Conservation (phyloP, 2,113 vertebrate species). For the Melanotaenia duboulayi region DNA sequence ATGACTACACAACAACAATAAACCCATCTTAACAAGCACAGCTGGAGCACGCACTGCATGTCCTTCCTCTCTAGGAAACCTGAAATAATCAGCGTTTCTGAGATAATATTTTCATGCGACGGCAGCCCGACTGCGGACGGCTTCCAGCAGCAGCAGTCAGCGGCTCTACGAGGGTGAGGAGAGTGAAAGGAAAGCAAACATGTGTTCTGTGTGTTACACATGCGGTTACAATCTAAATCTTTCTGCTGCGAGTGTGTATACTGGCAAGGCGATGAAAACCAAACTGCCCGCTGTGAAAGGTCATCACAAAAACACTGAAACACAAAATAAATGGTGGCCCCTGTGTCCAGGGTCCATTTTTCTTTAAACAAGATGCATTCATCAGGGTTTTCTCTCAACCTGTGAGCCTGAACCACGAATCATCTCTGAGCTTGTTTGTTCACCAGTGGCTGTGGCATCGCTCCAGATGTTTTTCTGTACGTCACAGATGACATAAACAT, state of each 20-base stretch:
- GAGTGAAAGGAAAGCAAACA: slow-evolving; percentile 60
- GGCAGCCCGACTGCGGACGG: not conserved
- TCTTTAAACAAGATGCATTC: slow-evolving; percentile 19
- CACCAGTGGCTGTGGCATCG: not conserved
- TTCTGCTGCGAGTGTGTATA: slow-evolving; percentile 8
- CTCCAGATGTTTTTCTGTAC: slow-evolving; percentile 33
- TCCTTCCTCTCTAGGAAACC: slow-evolving; percentile 18
- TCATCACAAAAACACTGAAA: slow-evolving; percentile 21
- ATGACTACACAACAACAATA: slow-evolving; percentile 1
- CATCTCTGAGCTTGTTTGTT: not conserved
- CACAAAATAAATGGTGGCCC: slow-evolving; percentile 6
- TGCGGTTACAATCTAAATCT: not conserved
- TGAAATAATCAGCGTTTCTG: slow-evolving; percentile 38
- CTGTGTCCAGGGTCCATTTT: not conserved
- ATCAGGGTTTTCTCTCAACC: slow-evolving; percentile 2
- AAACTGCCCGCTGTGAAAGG: slow-evolving; percentile 46
- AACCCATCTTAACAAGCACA: slow-evolving; percentile 12
- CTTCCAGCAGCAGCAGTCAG: slow-evolving; percentile 12
- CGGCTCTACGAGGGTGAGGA: not conserved
- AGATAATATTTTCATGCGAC: slow-evolving; percentile 36
- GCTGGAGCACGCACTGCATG: slow-evolving; percentile 5
- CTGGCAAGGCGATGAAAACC: slow-evolving; percentile 65
- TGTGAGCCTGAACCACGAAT: slow-evolving; percentile 17
- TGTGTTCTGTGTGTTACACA: slow-evolving; percentile 58
- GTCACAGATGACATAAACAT: slow-evolving; percentile 1